Evolutionary conservation across 2,113 vertebrate genomes (phyloP).

Genomic region (Rhadina sibilatrix): DNA sequence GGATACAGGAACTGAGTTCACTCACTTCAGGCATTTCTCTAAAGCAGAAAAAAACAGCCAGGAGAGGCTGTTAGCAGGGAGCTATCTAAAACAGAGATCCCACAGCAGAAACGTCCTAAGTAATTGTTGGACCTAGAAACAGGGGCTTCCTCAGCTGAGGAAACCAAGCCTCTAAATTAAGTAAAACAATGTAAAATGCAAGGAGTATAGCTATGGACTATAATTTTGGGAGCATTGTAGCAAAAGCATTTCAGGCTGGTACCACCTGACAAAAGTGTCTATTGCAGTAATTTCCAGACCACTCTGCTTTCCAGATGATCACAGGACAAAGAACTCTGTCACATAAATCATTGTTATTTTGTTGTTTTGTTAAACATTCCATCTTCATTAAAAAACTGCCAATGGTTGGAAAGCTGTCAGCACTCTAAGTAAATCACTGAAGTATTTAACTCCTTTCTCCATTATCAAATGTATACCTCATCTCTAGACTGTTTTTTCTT

Average conservation of each 20-base stretch:
- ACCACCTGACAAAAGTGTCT: background rate
- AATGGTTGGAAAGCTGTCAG: background rate
- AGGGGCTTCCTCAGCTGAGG: background rate
- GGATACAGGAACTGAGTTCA: background rate
- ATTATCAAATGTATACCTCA: background rate
- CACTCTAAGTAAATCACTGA: background rate
- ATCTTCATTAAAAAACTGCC: slow-evolving; percentile 10
- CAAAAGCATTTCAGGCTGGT: background rate
- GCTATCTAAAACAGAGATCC: background rate
- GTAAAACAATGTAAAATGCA: background rate
- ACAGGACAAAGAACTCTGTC: slow-evolving; percentile 14
- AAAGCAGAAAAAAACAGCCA: background rate
- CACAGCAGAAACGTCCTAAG: background rate
- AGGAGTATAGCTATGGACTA: background rate
- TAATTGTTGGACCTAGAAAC: background rate
- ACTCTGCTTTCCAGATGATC: background rate
- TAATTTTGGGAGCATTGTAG: background rate
- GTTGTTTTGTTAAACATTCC: slow-evolving; percentile 22
- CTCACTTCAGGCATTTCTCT: background rate
- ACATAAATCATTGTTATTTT: background rate
- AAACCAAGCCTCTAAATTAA: background rate
- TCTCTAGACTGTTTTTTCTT: background rate
- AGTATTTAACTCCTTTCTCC: slow-evolving; percentile 7
- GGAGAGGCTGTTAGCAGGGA: background rate
- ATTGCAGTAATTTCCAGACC: background rate